Conservation (phyloP, 2,888 invertebrate species). For the Plagiodera versicolora region DNA sequence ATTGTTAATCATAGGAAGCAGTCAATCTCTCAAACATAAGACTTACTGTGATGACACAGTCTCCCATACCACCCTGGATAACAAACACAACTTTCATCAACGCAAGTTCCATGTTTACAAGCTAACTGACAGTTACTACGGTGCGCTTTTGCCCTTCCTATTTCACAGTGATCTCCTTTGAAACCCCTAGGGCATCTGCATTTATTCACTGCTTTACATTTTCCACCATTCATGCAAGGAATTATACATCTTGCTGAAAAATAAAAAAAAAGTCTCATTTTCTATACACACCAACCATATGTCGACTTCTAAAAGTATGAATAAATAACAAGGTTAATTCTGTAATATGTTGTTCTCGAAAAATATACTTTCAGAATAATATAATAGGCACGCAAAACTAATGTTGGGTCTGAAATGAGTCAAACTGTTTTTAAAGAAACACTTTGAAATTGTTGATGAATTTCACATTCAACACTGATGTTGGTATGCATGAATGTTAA, state of each 20-base stretch:
- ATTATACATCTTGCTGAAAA: constrained; percentile 61
- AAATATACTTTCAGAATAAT: too few species aligned
- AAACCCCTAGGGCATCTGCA: constrained; percentile 86
- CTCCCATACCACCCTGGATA: constrained; percentile 83
- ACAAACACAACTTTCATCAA: constrained; percentile 73
- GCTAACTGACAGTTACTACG: constrained; percentile 73
- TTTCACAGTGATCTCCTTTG: constrained; percentile 89
- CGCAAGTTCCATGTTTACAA: constrained; percentile 79
- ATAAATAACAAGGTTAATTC: too few species aligned
- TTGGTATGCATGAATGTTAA: too few species aligned
- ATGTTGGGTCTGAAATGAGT: too few species aligned
- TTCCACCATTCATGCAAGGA: constrained; percentile 88
- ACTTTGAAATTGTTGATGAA: too few species aligned
- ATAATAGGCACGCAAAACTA: too few species aligned
- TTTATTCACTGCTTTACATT: constrained; percentile 85
- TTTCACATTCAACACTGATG: too few species aligned
- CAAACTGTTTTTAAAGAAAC: too few species aligned
- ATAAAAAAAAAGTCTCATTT: not conserved
- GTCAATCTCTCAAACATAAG: not conserved
- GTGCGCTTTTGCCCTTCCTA: constrained; percentile 69
- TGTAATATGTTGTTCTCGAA: too few species aligned
- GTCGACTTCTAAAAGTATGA: too few species aligned
- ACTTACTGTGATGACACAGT: constrained; percentile 75
- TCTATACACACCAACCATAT: too few species aligned
- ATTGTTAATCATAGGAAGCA: constrained; percentile 3